Evolutionary conservation across 2,113 vertebrate genomes (phyloP).

Genomic region (Thunnus maccoyii): DNA sequence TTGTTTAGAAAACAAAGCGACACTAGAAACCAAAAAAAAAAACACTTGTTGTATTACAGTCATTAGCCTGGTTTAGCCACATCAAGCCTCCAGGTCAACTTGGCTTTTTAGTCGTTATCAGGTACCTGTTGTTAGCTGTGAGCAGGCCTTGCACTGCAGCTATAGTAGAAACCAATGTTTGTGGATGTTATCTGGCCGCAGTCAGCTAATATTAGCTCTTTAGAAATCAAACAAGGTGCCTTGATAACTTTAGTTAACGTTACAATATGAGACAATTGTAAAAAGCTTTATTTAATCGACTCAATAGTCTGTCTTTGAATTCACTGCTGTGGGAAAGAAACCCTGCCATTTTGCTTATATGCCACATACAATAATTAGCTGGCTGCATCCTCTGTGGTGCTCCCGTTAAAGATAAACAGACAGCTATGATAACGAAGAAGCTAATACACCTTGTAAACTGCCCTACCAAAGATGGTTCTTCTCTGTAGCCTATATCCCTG

Average conservation of each 20-base stretch:
- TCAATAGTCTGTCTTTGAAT: not conserved
- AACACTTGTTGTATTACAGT: not conserved
- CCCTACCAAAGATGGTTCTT: constrained; percentile 68
- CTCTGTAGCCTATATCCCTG: constrained; percentile 37
- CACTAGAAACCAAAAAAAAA: not conserved
- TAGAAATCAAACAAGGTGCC: constrained; percentile 20
- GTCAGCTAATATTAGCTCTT: constrained; percentile 6
- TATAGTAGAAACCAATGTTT: constrained; percentile 46
- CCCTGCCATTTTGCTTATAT: not conserved
- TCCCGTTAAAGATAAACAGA: constrained; percentile 20
- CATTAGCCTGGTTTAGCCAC: constrained; percentile 3
- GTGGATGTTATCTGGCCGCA: constrained; percentile 56
- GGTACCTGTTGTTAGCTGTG: constrained; percentile 62
- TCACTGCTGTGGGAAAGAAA: constrained; percentile 3
- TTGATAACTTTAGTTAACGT: constrained; percentile 1
- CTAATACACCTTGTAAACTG: constrained; percentile 32
- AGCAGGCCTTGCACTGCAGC: constrained; percentile 50
- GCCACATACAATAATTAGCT: constrained; percentile 8
- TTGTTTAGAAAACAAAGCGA: not conserved
- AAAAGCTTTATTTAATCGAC: not conserved
- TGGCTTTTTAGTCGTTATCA: constrained; percentile 12
- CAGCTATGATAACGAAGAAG: constrained; percentile 21
- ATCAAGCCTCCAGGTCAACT: constrained; percentile 13
- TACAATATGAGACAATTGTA: not conserved
- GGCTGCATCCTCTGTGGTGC: constrained; percentile 20